Evolutionary conservation across 2,113 vertebrate genomes (phyloP).

Genomic region (Rana temporaria): DNA sequence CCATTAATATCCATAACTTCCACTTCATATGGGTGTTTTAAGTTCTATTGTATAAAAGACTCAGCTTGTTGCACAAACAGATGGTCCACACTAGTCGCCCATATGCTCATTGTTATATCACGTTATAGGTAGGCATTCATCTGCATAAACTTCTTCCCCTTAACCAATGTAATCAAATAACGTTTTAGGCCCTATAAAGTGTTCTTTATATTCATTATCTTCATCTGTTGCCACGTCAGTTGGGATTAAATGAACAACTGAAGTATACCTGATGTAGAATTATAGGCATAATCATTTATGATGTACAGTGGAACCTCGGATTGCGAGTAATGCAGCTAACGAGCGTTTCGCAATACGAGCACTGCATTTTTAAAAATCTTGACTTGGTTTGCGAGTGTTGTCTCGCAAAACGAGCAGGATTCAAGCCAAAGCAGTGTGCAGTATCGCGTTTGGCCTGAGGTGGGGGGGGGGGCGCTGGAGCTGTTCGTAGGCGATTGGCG

Average conservation of each 20-base stretch:
- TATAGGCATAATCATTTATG: too few relatives aligned
- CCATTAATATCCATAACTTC: constrained; percentile 16
- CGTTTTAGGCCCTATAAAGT: constrained; percentile 12
- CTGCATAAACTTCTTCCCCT: constrained; percentile 39
- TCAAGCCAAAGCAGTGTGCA: too few relatives aligned
- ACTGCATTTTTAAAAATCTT: too few relatives aligned
- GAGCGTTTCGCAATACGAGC: too few relatives aligned
- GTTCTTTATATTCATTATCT: constrained; percentile 1
- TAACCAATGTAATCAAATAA: constrained; percentile 32
- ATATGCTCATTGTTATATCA: constrained; percentile 49
- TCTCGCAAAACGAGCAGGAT: too few relatives aligned
- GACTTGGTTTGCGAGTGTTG: too few relatives aligned
- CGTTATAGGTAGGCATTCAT: constrained; percentile 37
- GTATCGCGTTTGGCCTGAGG: too few relatives aligned
- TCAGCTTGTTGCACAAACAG: constrained; percentile 12
- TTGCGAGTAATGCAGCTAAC: too few relatives aligned
- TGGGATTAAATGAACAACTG: not conserved
- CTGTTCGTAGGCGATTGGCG: too few relatives aligned
- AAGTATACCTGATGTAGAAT: not conserved
- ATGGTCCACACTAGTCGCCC: constrained; percentile 39
- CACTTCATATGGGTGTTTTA: constrained; percentile 25
- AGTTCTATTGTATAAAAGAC: constrained; percentile 15
- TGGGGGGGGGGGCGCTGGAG: too few relatives aligned
- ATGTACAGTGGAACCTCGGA: too few relatives aligned
- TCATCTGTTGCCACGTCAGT: not conserved